A percentile compares a stretch with the other conserved stretches of the same genome.
Evolutionary conservation across 2,888 invertebrate species (phyloP).

Genomic region (Thalpophila matura): DNA sequence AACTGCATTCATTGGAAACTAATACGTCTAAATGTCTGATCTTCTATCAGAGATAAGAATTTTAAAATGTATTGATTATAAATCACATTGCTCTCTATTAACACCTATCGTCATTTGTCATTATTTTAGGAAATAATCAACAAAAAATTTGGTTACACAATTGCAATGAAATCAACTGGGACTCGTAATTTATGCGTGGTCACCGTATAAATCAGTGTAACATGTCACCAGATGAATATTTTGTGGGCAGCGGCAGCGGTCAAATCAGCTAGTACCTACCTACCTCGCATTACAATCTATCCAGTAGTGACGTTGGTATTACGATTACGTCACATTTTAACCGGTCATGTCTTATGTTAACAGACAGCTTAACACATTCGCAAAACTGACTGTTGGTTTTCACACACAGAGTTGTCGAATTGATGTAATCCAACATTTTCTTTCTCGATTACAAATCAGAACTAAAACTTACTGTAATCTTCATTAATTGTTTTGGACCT

Average conservation of each 20-base stretch:
- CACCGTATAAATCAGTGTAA: conserved; percentile 25
- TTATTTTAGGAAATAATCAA: neutral
- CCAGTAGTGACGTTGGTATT: conserved; percentile 10
- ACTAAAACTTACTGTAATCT: too few relatives aligned
- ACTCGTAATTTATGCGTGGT: conserved; percentile 33
- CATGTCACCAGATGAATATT: conserved; percentile 38
- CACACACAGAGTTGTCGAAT: neutral
- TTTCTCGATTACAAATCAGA: neutral
- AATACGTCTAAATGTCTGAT: too few relatives aligned
- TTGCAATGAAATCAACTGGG: conserved; percentile 25
- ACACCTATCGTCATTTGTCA: too few relatives aligned
- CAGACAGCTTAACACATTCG: neutral
- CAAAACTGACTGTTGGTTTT: neutral
- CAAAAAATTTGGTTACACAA: neutral
- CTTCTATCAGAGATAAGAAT: too few relatives aligned
- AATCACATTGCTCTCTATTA: too few relatives aligned
- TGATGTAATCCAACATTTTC: too few relatives aligned
- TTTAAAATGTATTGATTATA: too few relatives aligned
- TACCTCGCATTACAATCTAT: conserved; percentile 2
- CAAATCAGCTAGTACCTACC: conserved; percentile 15
- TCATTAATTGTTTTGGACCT: too few relatives aligned
- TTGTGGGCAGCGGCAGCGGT: conserved; percentile 20
- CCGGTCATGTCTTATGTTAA: conserved; percentile 19
- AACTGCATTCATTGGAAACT: neutral
- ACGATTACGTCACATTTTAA: conserved; percentile 35